These are phyloP conservation scores for Saiga tatarica DNA, from an alignment of 2,113 vertebrate genomes.

Conservation along the genomic window DNA sequence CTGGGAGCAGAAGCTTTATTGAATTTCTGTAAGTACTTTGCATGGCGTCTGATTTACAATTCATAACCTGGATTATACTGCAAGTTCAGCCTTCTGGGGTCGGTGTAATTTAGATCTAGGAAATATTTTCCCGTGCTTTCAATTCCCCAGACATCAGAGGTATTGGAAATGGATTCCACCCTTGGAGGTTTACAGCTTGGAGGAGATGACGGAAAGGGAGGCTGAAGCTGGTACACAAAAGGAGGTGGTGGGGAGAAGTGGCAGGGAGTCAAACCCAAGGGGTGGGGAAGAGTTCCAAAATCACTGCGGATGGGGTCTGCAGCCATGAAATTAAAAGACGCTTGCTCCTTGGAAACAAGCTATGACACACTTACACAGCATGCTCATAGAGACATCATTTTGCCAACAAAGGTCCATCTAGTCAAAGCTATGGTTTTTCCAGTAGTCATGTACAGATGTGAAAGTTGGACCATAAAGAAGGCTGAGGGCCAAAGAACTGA, in stretches of 20 bases:
- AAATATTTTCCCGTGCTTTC: no score
- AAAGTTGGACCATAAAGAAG: neutral
- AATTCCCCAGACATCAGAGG: conserved; percentile 48
- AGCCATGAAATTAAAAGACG: neutral
- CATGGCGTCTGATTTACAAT: no score
- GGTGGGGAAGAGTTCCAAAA: neutral
- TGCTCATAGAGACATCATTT: neutral
- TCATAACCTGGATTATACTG: no score
- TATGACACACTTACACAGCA: neutral
- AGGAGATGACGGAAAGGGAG: neutral
- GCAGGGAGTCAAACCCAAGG: neutral
- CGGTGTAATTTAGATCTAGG: no score
- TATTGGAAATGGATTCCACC: conserved; percentile 67
- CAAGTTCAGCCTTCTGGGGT: no score
- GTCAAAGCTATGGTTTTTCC: neutral
- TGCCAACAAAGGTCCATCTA: neutral
- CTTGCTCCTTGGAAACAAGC: neutral
- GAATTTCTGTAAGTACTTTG: no score
- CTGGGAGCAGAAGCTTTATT: no score
- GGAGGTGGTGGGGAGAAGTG: neutral
- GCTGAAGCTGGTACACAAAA: neutral
- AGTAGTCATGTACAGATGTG: neutral
- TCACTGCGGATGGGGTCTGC: rapidly evolving
- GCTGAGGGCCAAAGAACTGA: neutral
- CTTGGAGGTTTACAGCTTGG: conserved; percentile 32